phyloP scores from a whole-genome alignment of 64 coral and sea anemone species.

The Platygyra sinensis region DNA sequence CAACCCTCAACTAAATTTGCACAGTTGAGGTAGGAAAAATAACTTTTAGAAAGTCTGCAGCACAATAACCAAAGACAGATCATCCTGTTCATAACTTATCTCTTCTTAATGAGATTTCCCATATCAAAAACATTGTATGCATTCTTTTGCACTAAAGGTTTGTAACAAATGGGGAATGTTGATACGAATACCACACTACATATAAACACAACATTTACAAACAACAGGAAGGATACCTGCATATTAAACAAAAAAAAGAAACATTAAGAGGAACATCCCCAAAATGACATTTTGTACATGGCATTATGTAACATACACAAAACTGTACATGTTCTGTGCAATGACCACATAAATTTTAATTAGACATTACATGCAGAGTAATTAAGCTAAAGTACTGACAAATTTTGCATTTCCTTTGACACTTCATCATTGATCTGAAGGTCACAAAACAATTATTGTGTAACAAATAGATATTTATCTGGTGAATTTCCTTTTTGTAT shows the following conservation, averaged over 20 bases:
- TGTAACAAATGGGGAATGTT: not conserved
- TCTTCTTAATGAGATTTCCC: not conserved
- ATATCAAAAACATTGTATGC: not conserved
- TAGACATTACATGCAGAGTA: not conserved
- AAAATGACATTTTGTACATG: not conserved
- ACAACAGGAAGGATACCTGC: not conserved
- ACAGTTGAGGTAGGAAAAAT: too few relatives aligned
- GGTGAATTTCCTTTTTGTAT: not conserved
- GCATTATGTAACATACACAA: not conserved
- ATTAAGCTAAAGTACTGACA: not conserved
- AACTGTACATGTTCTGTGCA: not conserved
- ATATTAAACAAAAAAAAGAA: not conserved
- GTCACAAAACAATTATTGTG: conserved; percentile 1
- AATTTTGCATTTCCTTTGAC: not conserved
- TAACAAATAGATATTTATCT: not conserved
- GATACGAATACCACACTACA: not conserved
- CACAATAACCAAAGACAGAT: too few relatives aligned
- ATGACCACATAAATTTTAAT: not conserved
- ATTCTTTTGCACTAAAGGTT: not conserved
- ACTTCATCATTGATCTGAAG: not conserved
- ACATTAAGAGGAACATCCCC: not conserved
- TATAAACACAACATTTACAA: not conserved
- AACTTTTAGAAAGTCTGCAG: too few relatives aligned
- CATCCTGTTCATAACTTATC: not conserved
- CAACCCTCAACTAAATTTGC: too few relatives aligned